phyloP scores from a whole-genome alignment of 1,140 invertebrate genomes.

The Pseudobourletiella spinata region DNA sequence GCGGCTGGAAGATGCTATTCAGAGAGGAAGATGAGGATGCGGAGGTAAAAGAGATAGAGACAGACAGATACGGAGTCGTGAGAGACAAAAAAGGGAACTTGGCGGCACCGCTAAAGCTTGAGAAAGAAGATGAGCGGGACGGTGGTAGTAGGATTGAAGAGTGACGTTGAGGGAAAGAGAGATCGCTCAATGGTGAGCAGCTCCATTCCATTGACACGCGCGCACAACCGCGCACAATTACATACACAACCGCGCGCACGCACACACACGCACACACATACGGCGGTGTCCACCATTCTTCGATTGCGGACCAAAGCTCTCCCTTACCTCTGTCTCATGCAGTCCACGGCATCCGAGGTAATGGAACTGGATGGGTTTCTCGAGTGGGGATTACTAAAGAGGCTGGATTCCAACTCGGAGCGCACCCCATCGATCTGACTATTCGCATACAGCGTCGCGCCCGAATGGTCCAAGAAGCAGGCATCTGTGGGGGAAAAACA shows the following conservation, averaged over 20 bases:
- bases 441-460: constrained; percentile 70
- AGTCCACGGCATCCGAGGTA: constrained; percentile 69
- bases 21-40: background rate
- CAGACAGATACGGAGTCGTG: background rate
- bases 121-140: too few species aligned
- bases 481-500: constrained; percentile 46
- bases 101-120: too few species aligned
- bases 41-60: background rate
- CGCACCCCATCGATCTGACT: constrained; percentile 59
- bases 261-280: too few species aligned
- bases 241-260: too few species aligned
- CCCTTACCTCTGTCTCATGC: constrained; percentile 61
- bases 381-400: constrained; percentile 85
- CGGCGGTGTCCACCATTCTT: too few species aligned
- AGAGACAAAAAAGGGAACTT: too few species aligned
- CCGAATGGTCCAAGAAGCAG: constrained; percentile 84
- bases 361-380: constrained; percentile 56
- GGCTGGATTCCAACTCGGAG: constrained; percentile 54
- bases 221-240: too few species aligned
- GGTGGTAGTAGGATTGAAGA: too few species aligned
- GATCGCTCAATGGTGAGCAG: background rate
- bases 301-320: background rate
- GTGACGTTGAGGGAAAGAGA: background rate
- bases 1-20: background rate
- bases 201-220: too few species aligned